Percentiles rank a stretch among this genome's conserved stretches.
These are phyloP conservation scores for Ctenicera cuprea DNA, from an alignment of 2,888 invertebrate species.

Conservation along the genomic window DNA sequence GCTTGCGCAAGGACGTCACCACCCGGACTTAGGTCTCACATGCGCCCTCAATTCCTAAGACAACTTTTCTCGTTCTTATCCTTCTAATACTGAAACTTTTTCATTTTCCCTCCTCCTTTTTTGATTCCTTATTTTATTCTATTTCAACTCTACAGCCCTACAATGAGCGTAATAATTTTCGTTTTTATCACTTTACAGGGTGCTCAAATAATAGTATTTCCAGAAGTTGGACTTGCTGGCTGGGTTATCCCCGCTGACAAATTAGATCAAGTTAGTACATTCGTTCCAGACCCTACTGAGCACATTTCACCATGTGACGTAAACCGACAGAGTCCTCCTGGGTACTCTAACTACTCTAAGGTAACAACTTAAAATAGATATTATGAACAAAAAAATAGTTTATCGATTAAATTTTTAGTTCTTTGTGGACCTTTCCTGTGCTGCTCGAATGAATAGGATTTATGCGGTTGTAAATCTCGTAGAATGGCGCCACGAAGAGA, in stretches of 20 bases:
- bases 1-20: too few relatives aligned
- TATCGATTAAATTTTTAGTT: conserved; percentile 26
- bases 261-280: conserved; percentile 33
- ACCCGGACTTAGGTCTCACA: too few relatives aligned
- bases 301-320: conserved; percentile 48
- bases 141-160: too few relatives aligned
- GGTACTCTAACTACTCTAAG: conserved; percentile 30
- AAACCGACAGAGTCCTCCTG: background rate
- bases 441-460: conserved; percentile 76
- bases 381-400: background rate
- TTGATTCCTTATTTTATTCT: too few relatives aligned
- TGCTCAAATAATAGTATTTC: conserved; percentile 49
- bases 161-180: background rate
- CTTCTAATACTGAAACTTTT: too few relatives aligned
- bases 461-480: conserved; percentile 84
- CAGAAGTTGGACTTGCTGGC: conserved; percentile 48
- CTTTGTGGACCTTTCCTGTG: conserved; percentile 73
- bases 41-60: too few relatives aligned
- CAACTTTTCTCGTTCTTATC: too few relatives aligned
- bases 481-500: conserved; percentile 76
- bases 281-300: conserved; percentile 49
- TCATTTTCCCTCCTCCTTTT: too few relatives aligned
- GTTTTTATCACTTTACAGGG: conserved; percentile 28
- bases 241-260: conserved; percentile 6
- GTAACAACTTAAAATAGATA: conserved; percentile 1